phyloP scores from a whole-genome alignment of 2,797 vertebrate genomes.

The Microtus obscurus region DNA sequence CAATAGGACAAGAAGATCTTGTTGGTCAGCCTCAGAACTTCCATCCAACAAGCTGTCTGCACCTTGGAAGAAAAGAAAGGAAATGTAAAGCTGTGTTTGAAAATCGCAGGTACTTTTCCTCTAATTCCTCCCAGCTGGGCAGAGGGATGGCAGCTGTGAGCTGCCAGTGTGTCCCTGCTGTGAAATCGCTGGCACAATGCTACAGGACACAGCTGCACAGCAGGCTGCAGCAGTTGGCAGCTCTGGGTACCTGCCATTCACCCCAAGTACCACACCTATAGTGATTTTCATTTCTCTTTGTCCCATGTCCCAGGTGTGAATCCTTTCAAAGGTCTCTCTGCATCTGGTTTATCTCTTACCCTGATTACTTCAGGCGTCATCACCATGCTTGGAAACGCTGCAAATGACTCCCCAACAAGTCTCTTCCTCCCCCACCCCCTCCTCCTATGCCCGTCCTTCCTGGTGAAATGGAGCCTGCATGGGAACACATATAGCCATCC shows the following conservation, averaged over 20 bases:
- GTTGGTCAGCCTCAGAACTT: constrained; percentile 90
- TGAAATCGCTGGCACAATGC: neutral
- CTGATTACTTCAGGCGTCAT: neutral
- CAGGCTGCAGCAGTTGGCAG: neutral
- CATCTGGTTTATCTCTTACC: neutral
- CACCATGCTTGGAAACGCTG: neutral
- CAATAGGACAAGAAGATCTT: constrained; percentile 91
- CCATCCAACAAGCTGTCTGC: constrained; percentile 88
- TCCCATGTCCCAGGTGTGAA: neutral
- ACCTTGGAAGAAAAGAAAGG: constrained; percentile 80
- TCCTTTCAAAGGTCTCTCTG: constrained; percentile 17
- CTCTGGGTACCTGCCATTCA: neutral
- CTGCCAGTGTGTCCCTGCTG: neutral
- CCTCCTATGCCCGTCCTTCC: neutral
- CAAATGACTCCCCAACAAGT: neutral
- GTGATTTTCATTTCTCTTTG: neutral
- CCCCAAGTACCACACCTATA: neutral
- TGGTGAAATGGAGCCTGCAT: neutral
- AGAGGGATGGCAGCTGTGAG: neutral
- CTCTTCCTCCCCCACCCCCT: neutral
- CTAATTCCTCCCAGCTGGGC: neutral
- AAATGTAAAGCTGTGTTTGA: neutral
- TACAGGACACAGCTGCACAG: too few species aligned
- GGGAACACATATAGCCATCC: neutral
- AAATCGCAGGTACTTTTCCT: neutral